Conservation (phyloP, 2,888 invertebrate species). For the Timandra comae region DNA sequence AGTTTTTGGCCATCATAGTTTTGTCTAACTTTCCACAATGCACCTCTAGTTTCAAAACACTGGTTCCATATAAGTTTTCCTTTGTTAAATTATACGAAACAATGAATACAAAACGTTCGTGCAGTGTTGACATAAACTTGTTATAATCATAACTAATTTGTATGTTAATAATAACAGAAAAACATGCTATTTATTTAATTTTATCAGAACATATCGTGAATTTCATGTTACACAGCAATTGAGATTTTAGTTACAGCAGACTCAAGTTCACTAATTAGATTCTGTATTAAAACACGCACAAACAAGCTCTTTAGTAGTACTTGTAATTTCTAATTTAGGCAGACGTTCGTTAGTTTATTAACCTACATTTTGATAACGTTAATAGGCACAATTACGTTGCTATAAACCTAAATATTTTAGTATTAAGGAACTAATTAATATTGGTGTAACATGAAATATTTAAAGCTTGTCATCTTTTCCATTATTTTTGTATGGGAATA, state of each 20-base stretch:
- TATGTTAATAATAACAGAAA: constrained; percentile 14
- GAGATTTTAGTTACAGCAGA: constrained; percentile 9
- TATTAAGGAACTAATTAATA: too few relatives aligned
- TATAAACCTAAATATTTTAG: too few relatives aligned
- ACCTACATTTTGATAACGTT: too few relatives aligned
- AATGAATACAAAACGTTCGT: constrained; percentile 13
- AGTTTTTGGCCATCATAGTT: too few relatives aligned
- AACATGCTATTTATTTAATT: constrained; percentile 10
- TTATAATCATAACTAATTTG: constrained; percentile 22
- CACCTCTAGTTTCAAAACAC: constrained; percentile 4
- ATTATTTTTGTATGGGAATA: too few relatives aligned
- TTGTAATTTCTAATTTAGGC: too few relatives aligned
- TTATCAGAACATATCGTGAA: constrained; percentile 12
- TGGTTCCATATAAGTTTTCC: not conserved
- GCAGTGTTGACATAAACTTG: constrained; percentile 21
- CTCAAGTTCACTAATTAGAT: constrained; percentile 1
- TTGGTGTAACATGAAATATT: too few relatives aligned
- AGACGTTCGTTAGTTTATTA: too few relatives aligned
- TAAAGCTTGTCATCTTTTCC: too few relatives aligned
- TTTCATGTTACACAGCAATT: constrained; percentile 18
- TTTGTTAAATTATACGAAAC: constrained; percentile 1
- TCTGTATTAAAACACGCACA: constrained; percentile 2
- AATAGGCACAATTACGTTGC: too few relatives aligned
- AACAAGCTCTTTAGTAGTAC: not conserved
- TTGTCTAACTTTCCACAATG: too few relatives aligned